Base-by-base conservation (phyloP, 2,797 vertebrate species). In the Neostethus bicornis region DNA sequence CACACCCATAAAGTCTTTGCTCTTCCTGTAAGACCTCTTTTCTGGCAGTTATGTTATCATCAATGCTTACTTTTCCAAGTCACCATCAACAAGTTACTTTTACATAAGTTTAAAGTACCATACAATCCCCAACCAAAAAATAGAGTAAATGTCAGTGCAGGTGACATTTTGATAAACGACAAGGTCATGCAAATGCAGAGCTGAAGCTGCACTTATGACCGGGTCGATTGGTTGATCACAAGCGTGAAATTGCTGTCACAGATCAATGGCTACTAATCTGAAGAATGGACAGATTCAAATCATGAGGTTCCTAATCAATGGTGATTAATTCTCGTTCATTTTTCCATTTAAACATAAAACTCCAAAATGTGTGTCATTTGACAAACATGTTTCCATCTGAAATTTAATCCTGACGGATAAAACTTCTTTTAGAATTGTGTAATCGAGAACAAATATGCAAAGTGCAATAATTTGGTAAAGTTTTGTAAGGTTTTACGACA, bases 211-310 rank as follows among this genome's bases (percentile, higher is more conserved):
- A 80, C 55, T 87, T 85, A 81, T 60, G 64, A 62, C 75, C 51
- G 2, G 79, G 81, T 87, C 84, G 75, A 90, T 87, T 67, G 75
- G 78, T 72, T 70, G 74, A 81, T 81, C 55, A 32, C 66, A 54
- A 71, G 84, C 82, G 75, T 87, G 86, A 88, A 91, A 88, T 92
- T 93, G 87, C 92, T 84, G 88, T 81, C 89, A 90, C 89, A 88
- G 86, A 94, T 91, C 91, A 89, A 92, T 92, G 81, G 79, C 80
- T 87, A 82, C 89, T 93, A 92, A 94, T 92, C 88, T 91, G 86
- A 85, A 80, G 75, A 92, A 85, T 85, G 66, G 65, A 88, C 54
- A 10, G 64, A 87, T 83, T 89, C 81, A 86, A 87, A 93, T 90
- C 81, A 81, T 80, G 87, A 76, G 74, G 69, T 72, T 79, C 70